Evolutionary conservation across 2,113 vertebrate species (phyloP), one percentile per base, ranked within the genome.

Genomic region (Pteruthius melanotis): DNA sequence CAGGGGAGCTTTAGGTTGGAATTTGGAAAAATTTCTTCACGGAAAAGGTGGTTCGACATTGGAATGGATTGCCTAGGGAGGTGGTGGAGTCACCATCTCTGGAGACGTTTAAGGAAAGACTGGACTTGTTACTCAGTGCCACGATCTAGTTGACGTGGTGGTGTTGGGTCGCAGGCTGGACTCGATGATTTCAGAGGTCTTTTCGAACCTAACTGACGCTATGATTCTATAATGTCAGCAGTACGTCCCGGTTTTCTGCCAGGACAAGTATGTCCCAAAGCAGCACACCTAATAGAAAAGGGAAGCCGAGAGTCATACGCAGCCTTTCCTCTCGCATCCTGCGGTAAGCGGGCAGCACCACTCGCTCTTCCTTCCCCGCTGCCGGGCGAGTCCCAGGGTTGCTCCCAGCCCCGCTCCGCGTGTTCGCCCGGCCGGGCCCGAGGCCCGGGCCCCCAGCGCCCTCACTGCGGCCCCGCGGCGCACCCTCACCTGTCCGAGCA

Each of bases 401-500:
- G 26, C 37, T 30, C 54, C 53, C 17, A 11, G 39, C 27, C 6
- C 53, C 27, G 11, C 45, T 23, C 56, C 15, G 20, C 53, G 27
- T 8, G 24, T 15, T 33, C 14, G 4, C 66, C 65, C 26, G 45
- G 52, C 54, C 17, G 30, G 30, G 33, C 39, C 65, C 31, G 6
- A 35, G 39, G 10, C 44, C 61, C 31, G 37, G 47, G 24, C 15
- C 5, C 10, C 18, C 49, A 18, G 68, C 40, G 37, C 47, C 26
- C 45, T 5, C 53, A 37, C 7, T 8, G 23, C 44, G 7, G 26
- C 15, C 42, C 13, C 27, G 2, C 30, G 13, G 54, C 37, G 17
- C 21, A 10, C 27, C 21, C 54, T 53, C 45, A 98, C 98, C 97
- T 90, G 50, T 98, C 98, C 2, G 97, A 97, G 83, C 95, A 71